These are phyloP conservation scores for Ischnus inquisitorius DNA, from an alignment of 2,888 invertebrate species.

Conservation along the genomic window DNA sequence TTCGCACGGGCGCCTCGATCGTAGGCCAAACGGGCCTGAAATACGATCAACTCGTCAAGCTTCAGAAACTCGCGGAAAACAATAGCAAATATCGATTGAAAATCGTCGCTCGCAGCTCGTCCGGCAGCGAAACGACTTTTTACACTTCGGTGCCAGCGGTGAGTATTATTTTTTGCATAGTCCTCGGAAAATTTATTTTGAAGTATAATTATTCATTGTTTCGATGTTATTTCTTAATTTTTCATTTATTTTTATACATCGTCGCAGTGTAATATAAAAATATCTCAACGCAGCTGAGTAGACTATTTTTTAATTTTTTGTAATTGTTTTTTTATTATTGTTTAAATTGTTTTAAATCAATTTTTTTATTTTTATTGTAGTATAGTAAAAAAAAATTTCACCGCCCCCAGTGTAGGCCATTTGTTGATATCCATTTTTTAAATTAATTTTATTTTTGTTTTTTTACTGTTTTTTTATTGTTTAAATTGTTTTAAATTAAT, in stretches of 20 bases:
- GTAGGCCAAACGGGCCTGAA: conserved; percentile 88
- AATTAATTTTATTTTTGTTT: too few species aligned
- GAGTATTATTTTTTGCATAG: conserved; percentile 75
- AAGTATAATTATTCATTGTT: neutral
- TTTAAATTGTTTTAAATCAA: too few species aligned
- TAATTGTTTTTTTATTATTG: too few species aligned
- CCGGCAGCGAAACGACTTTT: conserved; percentile 90
- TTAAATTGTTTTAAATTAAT: too few species aligned
- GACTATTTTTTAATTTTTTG: too few species aligned
- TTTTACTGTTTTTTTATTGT: too few species aligned
- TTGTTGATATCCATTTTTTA: too few species aligned
- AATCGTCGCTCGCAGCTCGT: conserved; percentile 89
- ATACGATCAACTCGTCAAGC: conserved; percentile 86
- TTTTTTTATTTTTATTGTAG: too few species aligned
- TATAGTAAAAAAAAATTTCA: too few species aligned
- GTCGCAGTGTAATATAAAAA: too few species aligned
- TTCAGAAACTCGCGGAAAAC: conserved; percentile 89
- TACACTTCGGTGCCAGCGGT: conserved; percentile 93
- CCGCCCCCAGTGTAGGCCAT: too few species aligned
- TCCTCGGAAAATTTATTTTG: neutral
- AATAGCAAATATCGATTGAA: conserved; percentile 92
- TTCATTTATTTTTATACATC: neutral
- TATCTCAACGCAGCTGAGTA: too few species aligned
- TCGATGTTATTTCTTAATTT: neutral
- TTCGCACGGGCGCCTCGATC: conserved; percentile 89